Evolutionary conservation across 2,797 vertebrate species (phyloP).

Genomic region (Poeciliopsis paucimaculata): DNA sequence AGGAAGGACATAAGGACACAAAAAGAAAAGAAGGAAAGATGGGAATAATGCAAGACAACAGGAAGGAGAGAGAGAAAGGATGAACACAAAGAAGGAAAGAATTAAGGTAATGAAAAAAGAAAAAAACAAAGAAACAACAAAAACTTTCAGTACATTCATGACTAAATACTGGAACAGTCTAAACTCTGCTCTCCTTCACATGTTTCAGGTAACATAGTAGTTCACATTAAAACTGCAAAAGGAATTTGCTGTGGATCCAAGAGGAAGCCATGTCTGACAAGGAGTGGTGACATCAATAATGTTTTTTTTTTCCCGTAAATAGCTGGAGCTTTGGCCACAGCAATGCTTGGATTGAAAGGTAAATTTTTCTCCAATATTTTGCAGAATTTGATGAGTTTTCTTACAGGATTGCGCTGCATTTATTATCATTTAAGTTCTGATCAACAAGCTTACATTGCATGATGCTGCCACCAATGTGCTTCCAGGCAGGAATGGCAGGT

Average conservation of each 20-base stretch:
- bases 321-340: slow-evolving; percentile 30
- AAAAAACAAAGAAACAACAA: background rate
- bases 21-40: background rate
- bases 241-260: slow-evolving; percentile 23
- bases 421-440: background rate
- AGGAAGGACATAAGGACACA: background rate
- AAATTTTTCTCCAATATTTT: background rate
- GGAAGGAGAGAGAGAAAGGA: background rate
- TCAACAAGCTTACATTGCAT: background rate
- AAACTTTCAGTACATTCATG: background rate
- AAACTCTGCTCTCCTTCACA: slow-evolving; percentile 20
- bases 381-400: background rate
- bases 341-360: background rate
- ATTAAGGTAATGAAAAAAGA: background rate
- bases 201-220: slow-evolving; percentile 53
- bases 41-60: background rate
- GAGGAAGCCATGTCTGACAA: slow-evolving; percentile 30
- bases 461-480: background rate
- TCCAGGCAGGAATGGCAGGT: background rate
- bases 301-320: slow-evolving; percentile 18
- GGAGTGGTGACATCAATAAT: slow-evolving; percentile 27
- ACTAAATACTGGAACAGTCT: background rate
- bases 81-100: background rate
- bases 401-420: background rate
- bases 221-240: slow-evolving; percentile 41